Conservation (phyloP, 2,888 invertebrate genomes). For the Hypomecis punctinalis region DNA sequence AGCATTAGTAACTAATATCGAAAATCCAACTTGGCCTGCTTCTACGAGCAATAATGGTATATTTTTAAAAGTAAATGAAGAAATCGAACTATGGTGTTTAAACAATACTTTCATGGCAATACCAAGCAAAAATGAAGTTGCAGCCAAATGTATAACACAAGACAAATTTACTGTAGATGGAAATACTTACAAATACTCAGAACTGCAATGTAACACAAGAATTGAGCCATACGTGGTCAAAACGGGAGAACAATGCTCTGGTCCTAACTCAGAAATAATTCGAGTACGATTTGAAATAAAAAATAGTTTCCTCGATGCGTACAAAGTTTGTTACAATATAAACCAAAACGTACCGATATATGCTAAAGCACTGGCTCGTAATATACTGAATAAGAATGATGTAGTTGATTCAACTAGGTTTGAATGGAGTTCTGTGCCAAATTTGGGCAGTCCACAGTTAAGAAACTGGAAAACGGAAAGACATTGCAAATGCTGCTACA, state of each 20-base stretch:
- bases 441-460: background rate
- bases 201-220: constrained; percentile 31
- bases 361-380: background rate
- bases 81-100: constrained; percentile 31
- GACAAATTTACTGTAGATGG: constrained; percentile 35
- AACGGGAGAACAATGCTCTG: constrained; percentile 21
- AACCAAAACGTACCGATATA: constrained; percentile 13
- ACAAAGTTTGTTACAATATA: constrained; percentile 35
- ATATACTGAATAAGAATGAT: constrained; percentile 7
- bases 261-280: constrained; percentile 22
- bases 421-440: constrained; percentile 11
- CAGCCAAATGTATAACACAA: constrained; percentile 36
- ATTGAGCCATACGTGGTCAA: constrained; percentile 20
- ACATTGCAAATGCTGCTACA: constrained; percentile 23
- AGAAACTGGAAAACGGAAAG: constrained; percentile 15
- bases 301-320: constrained; percentile 29
- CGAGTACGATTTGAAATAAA: constrained; percentile 30
- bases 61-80: constrained; percentile 12
- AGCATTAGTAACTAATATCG: constrained; percentile 6
- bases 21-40: background rate
- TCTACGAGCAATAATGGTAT: constrained; percentile 11
- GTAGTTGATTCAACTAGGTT: constrained; percentile 14
- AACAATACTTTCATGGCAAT: constrained; percentile 26
- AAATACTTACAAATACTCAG: constrained; percentile 30
- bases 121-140: constrained; percentile 25